Conservation (phyloP, 2,888 invertebrate genomes). For the Eugnorisma glareosa region DNA sequence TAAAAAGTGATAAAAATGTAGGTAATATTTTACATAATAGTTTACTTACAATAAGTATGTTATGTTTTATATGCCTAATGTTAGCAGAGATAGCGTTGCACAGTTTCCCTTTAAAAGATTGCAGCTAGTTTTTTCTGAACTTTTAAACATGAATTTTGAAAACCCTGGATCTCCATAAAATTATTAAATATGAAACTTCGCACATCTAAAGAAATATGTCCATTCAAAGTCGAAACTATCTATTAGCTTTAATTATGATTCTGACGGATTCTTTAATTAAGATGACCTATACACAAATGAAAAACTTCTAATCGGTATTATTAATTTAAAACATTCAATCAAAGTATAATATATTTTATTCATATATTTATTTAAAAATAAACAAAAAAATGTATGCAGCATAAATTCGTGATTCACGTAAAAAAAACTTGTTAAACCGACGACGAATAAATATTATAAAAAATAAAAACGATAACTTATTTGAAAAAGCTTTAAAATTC, state of each 20-base stretch:
- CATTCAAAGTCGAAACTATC: background rate
- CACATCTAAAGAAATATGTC: background rate
- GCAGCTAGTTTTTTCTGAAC: background rate
- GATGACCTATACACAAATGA: too few relatives aligned
- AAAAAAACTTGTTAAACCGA: background rate
- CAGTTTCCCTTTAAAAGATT: conserved; percentile 5
- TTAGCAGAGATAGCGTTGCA: conserved; percentile 9
- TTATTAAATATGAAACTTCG: background rate
- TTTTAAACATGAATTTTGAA: background rate
- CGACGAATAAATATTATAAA: background rate
- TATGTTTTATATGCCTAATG: background rate
- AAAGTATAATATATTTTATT: background rate
- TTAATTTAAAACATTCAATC: background rate
- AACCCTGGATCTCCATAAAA: background rate
- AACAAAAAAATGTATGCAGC: background rate
- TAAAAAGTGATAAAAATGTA: conserved; percentile 15
- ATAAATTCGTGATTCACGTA: background rate
- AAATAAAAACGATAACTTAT: background rate
- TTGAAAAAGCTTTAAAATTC: background rate
- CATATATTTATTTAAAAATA: background rate
- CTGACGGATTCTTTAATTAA: too few relatives aligned
- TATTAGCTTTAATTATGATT: background rate
- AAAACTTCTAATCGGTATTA: background rate
- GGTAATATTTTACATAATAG: conserved; percentile 10
- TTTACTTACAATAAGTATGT: background rate